Evolutionary conservation across 1,140 invertebrate genomes (phyloP), one percentile per base, ranked within the genome.

Genomic region (Brachionus asplanchnoidis): DNA sequence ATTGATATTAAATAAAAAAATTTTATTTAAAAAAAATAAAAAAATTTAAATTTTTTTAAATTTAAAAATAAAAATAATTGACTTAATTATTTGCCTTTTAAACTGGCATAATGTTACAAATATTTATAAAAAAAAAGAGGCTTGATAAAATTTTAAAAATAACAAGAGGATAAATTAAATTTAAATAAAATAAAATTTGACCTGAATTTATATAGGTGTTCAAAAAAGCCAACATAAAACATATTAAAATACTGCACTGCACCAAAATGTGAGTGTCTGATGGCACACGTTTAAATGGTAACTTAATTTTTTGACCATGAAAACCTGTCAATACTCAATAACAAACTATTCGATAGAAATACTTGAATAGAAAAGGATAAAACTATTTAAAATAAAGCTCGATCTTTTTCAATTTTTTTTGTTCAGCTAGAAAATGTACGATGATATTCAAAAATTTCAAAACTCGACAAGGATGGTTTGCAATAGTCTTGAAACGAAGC

Each of bases 401-500:
- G 68, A 73, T 73, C 68, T 40, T 73, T 73, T 73, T 42, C 9
- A 42, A 32, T 68, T 32, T 68, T 32, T 1, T 26, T 68, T 68
- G n/a, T 42, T 42, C 36, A 73, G 68, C 68, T 40, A 73, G 14
- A 28, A 73, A 73, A 73, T 73, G 32, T 73, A 73, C 68, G 68
- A 73, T 73, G 68, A 73, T 73, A 42, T 73, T 40, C 40, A 73
- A 40, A 73, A 73, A 73, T 73, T 73, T 73, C 68, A 73, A 73
- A 73, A 73, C 32, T 73, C 68, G 68, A 73, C 68, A 73, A 73
- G 68, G 68, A 73, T 73, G 68, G 68, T 73, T 73, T 73, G 68
- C 68, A 73, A 73, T 73, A 42, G 32, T 73, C 36, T 73, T 73
- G 28, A 73, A 42, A 73, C 14, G 26, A 68, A 73, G 36, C 68